phyloP scores from a whole-genome alignment of 2,113 vertebrate species.

The Zootoca vivipara region DNA sequence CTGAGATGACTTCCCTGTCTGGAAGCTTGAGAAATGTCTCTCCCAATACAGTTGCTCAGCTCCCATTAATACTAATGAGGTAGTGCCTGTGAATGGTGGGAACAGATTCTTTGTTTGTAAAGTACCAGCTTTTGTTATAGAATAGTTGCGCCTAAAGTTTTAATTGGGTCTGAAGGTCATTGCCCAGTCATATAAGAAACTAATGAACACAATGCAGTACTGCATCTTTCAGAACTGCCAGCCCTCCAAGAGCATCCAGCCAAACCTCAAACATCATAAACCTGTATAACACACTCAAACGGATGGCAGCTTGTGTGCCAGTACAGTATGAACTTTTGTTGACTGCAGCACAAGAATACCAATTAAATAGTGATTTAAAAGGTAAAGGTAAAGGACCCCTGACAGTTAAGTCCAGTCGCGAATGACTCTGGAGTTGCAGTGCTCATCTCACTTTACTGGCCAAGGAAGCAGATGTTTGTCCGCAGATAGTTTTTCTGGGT shows the following conservation, averaged over 20 bases:
- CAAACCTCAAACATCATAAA: constrained; percentile 19
- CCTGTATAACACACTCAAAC: not conserved
- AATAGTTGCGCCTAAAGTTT: constrained; percentile 59
- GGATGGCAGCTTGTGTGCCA: not conserved
- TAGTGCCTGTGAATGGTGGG: constrained; percentile 22
- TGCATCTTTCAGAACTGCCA: constrained; percentile 26
- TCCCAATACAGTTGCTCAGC: constrained; percentile 16
- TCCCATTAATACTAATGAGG: constrained; percentile 61
- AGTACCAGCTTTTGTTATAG: constrained; percentile 49
- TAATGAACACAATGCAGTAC: not conserved
- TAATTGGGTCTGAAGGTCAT: constrained; percentile 51
- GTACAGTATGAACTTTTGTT: not conserved
- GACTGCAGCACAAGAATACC: not conserved
- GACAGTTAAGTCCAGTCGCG: too few species aligned
- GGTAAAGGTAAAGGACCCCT: too few species aligned
- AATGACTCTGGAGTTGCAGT: too few species aligned
- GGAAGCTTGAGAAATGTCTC: constrained; percentile 48
- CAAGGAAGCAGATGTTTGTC: too few species aligned
- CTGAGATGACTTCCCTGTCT: not conserved
- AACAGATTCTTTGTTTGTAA: constrained; percentile 47
- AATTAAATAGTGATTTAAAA: not conserved
- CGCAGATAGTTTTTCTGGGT: too few species aligned
- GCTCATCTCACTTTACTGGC: too few species aligned
- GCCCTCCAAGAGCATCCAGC: not conserved
- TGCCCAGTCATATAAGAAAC: not conserved